phyloP scores from a whole-genome alignment of 2,113 vertebrate genomes.

The Shinisaurus crocodilurus region DNA sequence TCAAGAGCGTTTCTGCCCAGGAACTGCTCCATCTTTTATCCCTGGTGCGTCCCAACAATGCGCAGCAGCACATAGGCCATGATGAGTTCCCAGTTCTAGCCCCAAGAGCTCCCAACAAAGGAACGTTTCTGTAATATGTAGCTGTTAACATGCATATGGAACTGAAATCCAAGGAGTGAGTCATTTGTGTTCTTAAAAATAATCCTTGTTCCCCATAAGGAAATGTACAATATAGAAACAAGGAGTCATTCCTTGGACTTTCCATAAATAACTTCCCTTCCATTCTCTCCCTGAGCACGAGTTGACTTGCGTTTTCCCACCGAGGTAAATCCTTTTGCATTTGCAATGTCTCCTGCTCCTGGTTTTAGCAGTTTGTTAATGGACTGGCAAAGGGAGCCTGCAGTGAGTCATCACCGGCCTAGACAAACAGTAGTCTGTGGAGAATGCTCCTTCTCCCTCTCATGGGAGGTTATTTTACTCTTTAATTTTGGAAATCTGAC shows the following conservation, averaged over 20 bases:
- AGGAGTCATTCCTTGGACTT: slow-evolving; percentile 50
- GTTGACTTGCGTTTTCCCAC: slow-evolving; percentile 29
- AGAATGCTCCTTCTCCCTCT: slow-evolving; percentile 51
- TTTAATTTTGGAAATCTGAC: slow-evolving; percentile 67
- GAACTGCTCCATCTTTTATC: not conserved
- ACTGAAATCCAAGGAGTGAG: slow-evolving; percentile 30
- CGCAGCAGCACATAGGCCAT: not conserved
- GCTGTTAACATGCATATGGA: slow-evolving; percentile 21
- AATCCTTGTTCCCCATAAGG: slow-evolving; percentile 33
- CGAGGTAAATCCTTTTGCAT: not conserved
- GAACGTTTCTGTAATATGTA: not conserved
- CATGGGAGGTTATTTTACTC: slow-evolving; percentile 65
- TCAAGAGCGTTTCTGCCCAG: not conserved
- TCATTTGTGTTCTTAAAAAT: slow-evolving; percentile 45
- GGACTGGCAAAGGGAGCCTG: slow-evolving; percentile 39
- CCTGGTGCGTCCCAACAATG: not conserved
- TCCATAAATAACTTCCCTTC: slow-evolving; percentile 57
- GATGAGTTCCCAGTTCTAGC: not conserved
- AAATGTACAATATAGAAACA: slow-evolving; percentile 48
- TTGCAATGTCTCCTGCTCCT: slow-evolving; percentile 52
- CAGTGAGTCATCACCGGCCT: slow-evolving; percentile 61
- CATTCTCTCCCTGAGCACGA: slow-evolving; percentile 21
- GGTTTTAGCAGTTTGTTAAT: slow-evolving; percentile 60
- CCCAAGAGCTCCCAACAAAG: not conserved
- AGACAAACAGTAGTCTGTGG: slow-evolving; percentile 69